Conservation (phyloP, 2,113 vertebrate genomes). For the Dicerorhinus sumatrensis region DNA sequence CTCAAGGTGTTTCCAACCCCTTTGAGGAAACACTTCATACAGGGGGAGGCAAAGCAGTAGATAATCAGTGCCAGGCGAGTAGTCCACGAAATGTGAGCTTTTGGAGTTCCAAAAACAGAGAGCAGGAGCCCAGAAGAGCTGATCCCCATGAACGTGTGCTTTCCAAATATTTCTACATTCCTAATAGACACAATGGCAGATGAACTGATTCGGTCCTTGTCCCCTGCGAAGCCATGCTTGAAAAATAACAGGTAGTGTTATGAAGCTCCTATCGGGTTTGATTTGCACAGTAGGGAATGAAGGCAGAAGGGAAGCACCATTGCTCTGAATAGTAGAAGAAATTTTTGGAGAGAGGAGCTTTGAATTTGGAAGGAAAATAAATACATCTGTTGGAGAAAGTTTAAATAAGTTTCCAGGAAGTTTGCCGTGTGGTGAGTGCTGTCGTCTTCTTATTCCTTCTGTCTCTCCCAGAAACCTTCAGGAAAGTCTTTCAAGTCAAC, state of each 20-base stretch:
- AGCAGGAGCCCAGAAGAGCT: not conserved
- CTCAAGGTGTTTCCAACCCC: not conserved
- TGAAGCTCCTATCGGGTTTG: accelerated
- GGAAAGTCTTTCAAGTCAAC: not conserved
- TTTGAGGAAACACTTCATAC: not conserved
- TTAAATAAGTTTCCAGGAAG: not conserved
- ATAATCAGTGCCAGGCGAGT: not conserved
- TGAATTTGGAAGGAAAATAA: not conserved
- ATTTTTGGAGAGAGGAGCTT: not conserved
- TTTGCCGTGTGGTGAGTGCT: not conserved
- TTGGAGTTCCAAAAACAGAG: not conserved
- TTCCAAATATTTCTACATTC: not conserved
- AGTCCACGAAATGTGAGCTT: not conserved
- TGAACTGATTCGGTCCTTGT: not conserved
- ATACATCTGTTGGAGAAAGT: not conserved
- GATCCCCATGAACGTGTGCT: not conserved
- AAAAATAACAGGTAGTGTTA: not conserved
- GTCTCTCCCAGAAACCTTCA: not conserved
- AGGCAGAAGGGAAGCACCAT: not conserved
- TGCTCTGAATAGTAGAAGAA: not conserved
- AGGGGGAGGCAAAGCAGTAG: accelerated
- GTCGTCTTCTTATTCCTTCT: not conserved
- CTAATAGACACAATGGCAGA: not conserved
- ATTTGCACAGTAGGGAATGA: not conserved
- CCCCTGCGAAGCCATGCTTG: accelerated